phyloP scores from a whole-genome alignment of 2,888 invertebrate genomes.

The Listrodromus nycthemerus region DNA sequence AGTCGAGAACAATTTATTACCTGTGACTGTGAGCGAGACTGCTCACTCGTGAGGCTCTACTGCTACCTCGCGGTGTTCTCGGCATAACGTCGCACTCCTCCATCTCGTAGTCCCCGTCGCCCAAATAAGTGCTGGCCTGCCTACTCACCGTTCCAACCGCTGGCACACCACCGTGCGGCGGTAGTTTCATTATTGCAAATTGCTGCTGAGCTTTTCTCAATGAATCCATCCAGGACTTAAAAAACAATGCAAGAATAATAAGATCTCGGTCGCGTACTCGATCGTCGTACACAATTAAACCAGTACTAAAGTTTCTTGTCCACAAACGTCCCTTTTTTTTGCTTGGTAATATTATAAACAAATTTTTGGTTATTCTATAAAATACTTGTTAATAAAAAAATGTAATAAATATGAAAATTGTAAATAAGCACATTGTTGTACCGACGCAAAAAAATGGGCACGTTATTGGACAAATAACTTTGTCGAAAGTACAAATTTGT shows the following conservation, averaged over 20 bases:
- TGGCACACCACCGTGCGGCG: conserved; percentile 76
- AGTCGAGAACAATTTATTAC: conserved; percentile 75
- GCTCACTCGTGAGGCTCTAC: conserved; percentile 88
- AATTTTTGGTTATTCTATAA: too few relatives aligned
- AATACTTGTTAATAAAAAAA: too few relatives aligned
- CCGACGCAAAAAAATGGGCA: too few relatives aligned
- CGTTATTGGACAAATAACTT: too few relatives aligned
- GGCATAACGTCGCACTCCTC: conserved; percentile 80
- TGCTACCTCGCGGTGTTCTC: conserved; percentile 85
- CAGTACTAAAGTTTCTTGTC: too few relatives aligned
- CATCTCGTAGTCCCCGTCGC: conserved; percentile 81
- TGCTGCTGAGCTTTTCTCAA: conserved; percentile 82
- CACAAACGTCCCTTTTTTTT: too few relatives aligned
- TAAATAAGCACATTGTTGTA: too few relatives aligned
- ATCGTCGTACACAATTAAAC: too few relatives aligned
- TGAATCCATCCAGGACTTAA: conserved; percentile 82
- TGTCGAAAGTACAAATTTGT: too few relatives aligned
- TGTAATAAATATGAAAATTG: too few relatives aligned
- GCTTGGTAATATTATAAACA: too few relatives aligned
- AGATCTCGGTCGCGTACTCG: background rate
- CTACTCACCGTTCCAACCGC: conserved; percentile 77
- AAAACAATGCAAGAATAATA: conserved; percentile 20
- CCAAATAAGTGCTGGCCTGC: conserved; percentile 80
- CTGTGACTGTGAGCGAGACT: conserved; percentile 91
- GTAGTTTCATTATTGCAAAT: conserved; percentile 79